Evolutionary conservation across 1,140 invertebrate genomes (phyloP), one percentile per base, ranked within the genome.

Genomic region (Lordiphosa stackelbergi): DNA sequence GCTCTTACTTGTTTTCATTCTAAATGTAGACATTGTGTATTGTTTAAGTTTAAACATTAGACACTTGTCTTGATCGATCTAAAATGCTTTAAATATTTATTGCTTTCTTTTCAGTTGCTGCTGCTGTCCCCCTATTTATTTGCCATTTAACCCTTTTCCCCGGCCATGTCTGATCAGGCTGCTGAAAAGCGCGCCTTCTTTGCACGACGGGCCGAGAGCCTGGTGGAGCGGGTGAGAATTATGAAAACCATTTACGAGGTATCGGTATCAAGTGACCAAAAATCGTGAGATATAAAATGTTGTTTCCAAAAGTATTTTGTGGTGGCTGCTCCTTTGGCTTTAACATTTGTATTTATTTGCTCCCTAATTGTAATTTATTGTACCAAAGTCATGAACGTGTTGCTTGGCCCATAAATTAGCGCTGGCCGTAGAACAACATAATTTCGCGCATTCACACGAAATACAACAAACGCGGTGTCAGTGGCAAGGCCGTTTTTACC

Each of bases 211-310:
- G 86, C 86, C 24, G 86, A 87, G 34, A 86, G 85, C 62, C 58
- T 88, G 48, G 66, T 88, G 65, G 86, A 88, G 85, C 66, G 86
- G 86, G 86, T 88, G 86, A 88, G 86, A 88, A 60, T 86, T 66
- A 66, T 88, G 73, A 87, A 88, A 62, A 85, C 83, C 69, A 88
- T 88, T 47, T 87, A 85, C 55, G 86, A 88, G 86, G 86, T 78
- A 78, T 40, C 69, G 74, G 73, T 79, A 86, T 87, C 64, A 81
- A 75, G 69, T 87, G 85, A 87, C 84, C 86, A 86, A 61, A 71
- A 81, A 74, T 60, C 83, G 78, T 85, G 77, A 86, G 81, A 85
- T 68, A 68, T 68, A 72, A 54, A 24, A 69, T 63, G 60, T 62
- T 61, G 69, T 70, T 85, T 24, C 5, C 22, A 5, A 24, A 24